Conservation (phyloP, 2,888 invertebrate genomes). For the Luperina nickerlii region DNA sequence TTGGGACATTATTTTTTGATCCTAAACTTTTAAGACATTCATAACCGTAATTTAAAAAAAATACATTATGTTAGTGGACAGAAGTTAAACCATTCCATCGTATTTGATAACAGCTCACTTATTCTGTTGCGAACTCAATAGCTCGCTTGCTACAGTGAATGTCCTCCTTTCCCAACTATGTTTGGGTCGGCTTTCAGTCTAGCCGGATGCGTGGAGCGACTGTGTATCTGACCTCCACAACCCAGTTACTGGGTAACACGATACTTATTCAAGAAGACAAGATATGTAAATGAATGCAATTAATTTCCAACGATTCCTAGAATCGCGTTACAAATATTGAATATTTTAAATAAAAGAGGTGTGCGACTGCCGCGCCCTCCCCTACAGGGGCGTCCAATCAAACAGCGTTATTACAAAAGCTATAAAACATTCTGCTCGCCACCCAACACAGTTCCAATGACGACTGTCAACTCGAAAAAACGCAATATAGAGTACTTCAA, state of each 20-base stretch:
- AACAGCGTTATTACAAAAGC: slow-evolving; percentile 77
- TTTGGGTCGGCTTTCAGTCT: neutral
- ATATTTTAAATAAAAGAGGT: neutral
- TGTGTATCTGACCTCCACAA: neutral
- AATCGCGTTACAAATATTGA: neutral
- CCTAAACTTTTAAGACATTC: neutral
- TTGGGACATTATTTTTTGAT: neutral
- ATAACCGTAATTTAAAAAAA: neutral
- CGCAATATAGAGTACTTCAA: slow-evolving; percentile 78
- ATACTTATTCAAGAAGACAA: neutral
- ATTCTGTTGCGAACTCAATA: neutral
- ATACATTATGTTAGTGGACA: neutral
- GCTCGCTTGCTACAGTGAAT: neutral
- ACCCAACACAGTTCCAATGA: slow-evolving; percentile 69
- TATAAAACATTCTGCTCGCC: slow-evolving; percentile 77
- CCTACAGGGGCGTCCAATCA: slow-evolving; percentile 43
- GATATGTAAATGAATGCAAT: neutral
- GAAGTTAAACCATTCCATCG: neutral
- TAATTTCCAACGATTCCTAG: neutral
- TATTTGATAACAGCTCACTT: neutral
- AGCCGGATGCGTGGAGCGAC: neutral
- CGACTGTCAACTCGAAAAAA: slow-evolving; percentile 80
- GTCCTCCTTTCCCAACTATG: neutral
- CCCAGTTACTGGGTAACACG: neutral
- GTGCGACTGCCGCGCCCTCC: neutral